Conservation (phyloP, 2,888 invertebrate species). For the Aphodius sticticus region DNA sequence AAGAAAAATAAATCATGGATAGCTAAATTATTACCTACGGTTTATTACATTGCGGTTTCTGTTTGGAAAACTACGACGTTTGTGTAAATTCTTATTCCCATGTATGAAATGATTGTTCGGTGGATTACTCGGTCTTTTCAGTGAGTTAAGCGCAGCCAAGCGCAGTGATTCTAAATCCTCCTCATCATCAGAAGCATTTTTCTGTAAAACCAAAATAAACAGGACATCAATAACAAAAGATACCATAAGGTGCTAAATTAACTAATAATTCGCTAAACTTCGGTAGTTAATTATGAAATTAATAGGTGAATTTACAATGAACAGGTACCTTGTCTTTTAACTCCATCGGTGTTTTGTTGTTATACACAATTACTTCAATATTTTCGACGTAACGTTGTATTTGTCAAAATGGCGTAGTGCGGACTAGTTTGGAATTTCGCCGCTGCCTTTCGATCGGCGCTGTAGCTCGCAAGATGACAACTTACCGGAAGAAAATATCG, state of each 20-base stretch:
- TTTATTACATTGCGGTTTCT: slow-evolving; percentile 45
- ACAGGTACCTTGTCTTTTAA: slow-evolving; percentile 35
- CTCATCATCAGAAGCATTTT: slow-evolving; percentile 60
- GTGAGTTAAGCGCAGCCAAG: slow-evolving; percentile 61
- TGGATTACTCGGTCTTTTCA: slow-evolving; percentile 27
- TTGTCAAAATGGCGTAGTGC: slow-evolving; percentile 35
- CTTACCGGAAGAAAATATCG: background rate
- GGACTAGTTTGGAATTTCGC: background rate
- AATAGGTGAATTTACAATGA: background rate
- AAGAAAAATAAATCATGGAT: slow-evolving; percentile 1
- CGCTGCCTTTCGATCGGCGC: background rate
- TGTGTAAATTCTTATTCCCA: slow-evolving; percentile 27
- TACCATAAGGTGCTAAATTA: background rate
- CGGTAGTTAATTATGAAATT: background rate
- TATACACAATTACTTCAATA: slow-evolving; percentile 5
- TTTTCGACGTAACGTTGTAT: slow-evolving; percentile 25
- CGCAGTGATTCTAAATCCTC: slow-evolving; percentile 63
- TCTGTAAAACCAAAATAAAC: slow-evolving; percentile 22
- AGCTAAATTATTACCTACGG: background rate
- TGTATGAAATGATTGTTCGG: slow-evolving; percentile 7
- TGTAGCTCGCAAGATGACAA: background rate
- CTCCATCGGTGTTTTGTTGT: slow-evolving; percentile 30
- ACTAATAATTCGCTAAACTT: background rate
- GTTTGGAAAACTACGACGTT: slow-evolving; percentile 40
- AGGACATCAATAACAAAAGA: background rate